Percentiles rank a stretch among this genome's conserved stretches.
Conservation (phyloP, 2,888 invertebrate species). For the Ochropleura leucogaster region DNA sequence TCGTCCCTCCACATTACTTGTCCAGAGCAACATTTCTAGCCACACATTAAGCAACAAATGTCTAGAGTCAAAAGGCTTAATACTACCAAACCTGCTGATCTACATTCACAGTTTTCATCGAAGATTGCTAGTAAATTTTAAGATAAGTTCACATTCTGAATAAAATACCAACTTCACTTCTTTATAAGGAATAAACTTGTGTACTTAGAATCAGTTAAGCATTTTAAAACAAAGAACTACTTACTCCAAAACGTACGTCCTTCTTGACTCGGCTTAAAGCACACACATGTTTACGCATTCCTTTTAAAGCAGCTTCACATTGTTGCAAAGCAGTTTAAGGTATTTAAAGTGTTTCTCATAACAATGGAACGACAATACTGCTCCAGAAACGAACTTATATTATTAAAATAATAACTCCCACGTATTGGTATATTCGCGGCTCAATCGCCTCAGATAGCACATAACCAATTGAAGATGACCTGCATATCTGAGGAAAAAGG, state of each 20-base stretch:
- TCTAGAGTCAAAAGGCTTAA: not conserved
- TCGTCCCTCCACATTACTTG: too few relatives aligned
- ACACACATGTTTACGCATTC: slow-evolving; percentile 47
- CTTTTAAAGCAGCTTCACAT: slow-evolving; percentile 59
- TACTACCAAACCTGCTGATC: not conserved
- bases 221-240: slow-evolving; percentile 40
- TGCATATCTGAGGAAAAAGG: slow-evolving; percentile 58
- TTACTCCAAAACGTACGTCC: slow-evolving; percentile 7
- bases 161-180: not conserved
- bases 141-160: slow-evolving; percentile 3
- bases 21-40: too few relatives aligned
- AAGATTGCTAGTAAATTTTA: not conserved
- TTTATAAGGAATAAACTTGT: slow-evolving; percentile 27
- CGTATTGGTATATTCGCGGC: slow-evolving; percentile 79
- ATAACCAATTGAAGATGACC: slow-evolving; percentile 69
- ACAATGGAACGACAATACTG: slow-evolving; percentile 63
- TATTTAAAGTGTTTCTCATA: slow-evolving; percentile 62
- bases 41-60: too few relatives aligned
- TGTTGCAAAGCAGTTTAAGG: slow-evolving; percentile 49
- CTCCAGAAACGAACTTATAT: slow-evolving; percentile 73
- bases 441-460: slow-evolving; percentile 77
- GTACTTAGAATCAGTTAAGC: slow-evolving; percentile 18
- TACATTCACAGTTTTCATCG: not conserved
- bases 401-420: slow-evolving; percentile 84
- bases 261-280: slow-evolving; percentile 3